Evolutionary conservation across 2,888 invertebrate species (phyloP).

Genomic region (Apotomis betuletana): DNA sequence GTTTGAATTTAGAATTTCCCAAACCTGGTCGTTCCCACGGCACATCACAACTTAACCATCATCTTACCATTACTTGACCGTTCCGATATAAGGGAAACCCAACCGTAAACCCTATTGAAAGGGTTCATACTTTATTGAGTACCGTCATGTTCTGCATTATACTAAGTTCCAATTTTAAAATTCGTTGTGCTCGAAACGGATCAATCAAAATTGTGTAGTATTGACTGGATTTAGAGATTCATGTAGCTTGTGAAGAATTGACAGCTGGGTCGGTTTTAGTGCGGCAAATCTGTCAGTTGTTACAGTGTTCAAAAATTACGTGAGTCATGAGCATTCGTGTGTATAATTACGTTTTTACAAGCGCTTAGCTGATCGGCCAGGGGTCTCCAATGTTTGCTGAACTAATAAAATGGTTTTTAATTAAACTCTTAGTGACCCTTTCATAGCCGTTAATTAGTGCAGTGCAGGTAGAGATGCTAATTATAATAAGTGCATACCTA

Average conservation of each 20-base stretch:
- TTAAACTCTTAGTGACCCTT: no score
- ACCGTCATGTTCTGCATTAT: conserved; percentile 60
- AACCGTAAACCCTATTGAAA: conserved; percentile 45
- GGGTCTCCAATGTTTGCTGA: conserved; percentile 53
- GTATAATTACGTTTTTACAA: conserved; percentile 73
- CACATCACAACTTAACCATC: conserved; percentile 65
- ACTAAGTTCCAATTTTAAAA: conserved; percentile 60
- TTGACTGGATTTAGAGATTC: conserved; percentile 22
- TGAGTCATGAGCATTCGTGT: conserved; percentile 75
- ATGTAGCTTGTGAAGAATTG: conserved; percentile 44
- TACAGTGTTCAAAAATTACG: conserved; percentile 72
- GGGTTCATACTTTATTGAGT: conserved; percentile 39
- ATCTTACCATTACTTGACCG: conserved; percentile 52
- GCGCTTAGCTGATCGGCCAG: conserved; percentile 66
- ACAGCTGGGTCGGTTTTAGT: conserved; percentile 55
- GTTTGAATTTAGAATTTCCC: conserved; percentile 63
- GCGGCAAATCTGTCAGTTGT: conserved; percentile 61
- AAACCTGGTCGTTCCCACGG: conserved; percentile 77
- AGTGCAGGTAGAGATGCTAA: no score
- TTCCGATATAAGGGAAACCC: conserved; percentile 46
- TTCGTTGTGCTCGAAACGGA: conserved; percentile 43
- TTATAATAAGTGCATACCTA: no score
- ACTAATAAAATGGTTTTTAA: conserved; percentile 22
- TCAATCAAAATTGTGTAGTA: conserved; percentile 45
- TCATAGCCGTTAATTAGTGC: no score